Conservation (phyloP, 2,888 invertebrate genomes). For the Agonopterix heracliana region DNA sequence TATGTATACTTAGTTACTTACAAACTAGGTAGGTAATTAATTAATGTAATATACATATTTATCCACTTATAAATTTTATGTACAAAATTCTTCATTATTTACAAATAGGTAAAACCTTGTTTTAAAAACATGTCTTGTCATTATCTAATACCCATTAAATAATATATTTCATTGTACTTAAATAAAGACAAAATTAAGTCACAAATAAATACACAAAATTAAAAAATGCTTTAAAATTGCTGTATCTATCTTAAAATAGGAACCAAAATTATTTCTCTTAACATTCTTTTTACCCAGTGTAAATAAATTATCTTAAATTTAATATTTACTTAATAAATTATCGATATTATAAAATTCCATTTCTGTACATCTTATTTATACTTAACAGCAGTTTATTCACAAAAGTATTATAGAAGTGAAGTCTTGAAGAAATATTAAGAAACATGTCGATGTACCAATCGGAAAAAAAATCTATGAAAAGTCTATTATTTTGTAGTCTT, state of each 20-base stretch:
- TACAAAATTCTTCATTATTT: constrained; percentile 30
- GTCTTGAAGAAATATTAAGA: not conserved
- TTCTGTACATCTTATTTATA: constrained; percentile 57
- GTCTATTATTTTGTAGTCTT: too few species aligned
- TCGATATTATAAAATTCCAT: constrained; percentile 41
- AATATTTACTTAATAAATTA: constrained; percentile 46
- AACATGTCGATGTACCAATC: too few species aligned
- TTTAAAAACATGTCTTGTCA: constrained; percentile 15
- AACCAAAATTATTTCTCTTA: constrained; percentile 61
- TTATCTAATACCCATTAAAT: constrained; percentile 15
- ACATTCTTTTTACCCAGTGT: constrained; percentile 36
- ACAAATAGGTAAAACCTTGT: constrained; percentile 17
- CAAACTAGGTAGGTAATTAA: not conserved
- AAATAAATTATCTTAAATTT: constrained; percentile 58
- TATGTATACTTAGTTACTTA: not conserved
- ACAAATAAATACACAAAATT: constrained; percentile 56
- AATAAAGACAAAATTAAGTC: constrained; percentile 20
- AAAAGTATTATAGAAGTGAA: not conserved
- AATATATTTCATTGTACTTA: constrained; percentile 29
- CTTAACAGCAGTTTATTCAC: constrained; percentile 30
- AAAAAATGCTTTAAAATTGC: constrained; percentile 42
- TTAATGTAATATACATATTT: not conserved
- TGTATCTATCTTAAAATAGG: constrained; percentile 68
- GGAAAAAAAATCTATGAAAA: too few species aligned
- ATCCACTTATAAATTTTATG: constrained; percentile 21